Conservation (phyloP, 2,797 vertebrate genomes). For the Geotrypetes seraphini region DNA sequence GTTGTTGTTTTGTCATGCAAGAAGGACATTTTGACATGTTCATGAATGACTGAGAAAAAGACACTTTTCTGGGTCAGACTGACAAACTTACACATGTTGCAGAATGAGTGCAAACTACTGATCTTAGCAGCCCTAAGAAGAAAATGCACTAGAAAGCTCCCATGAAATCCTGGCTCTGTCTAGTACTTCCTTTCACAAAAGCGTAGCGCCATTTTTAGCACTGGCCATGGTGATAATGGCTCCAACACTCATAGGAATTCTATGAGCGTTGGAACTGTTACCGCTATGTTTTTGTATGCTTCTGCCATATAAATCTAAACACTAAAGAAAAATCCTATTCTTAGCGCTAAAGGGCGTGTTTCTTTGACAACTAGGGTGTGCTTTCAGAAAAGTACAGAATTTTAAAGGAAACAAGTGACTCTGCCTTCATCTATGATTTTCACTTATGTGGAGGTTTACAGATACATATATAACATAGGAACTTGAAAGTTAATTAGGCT, state of each 20-base stretch:
- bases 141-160: conserved; percentile 12
- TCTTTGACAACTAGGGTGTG: conserved; percentile 31
- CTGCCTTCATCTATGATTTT: conserved; percentile 30
- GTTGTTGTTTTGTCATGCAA: conserved; percentile 23
- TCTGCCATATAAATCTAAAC: conserved; percentile 23
- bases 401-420: conserved; percentile 34
- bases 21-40: conserved; percentile 27
- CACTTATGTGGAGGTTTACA: conserved; percentile 34
- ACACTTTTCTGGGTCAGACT: conserved; percentile 28
- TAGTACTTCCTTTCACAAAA: no score
- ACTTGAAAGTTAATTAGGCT: conserved; percentile 12
- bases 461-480: conserved; percentile 23
- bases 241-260: no score
- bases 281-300: no score
- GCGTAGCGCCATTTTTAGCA: no score
- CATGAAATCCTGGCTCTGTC: conserved; percentile 11
- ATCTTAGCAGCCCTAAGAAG: conserved; percentile 13
- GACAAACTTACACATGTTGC: conserved; percentile 12
- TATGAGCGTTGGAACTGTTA: no score
- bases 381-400: conserved; percentile 31
- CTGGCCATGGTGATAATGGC: no score
- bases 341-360: conserved; percentile 13
- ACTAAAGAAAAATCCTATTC: conserved; percentile 20
- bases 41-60: conserved; percentile 23
- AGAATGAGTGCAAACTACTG: conserved; percentile 2